Evolutionary conservation across 2,888 invertebrate genomes (phyloP), one percentile per base, ranked within the genome.

Genomic region (Drosophila mayaguana): DNA sequence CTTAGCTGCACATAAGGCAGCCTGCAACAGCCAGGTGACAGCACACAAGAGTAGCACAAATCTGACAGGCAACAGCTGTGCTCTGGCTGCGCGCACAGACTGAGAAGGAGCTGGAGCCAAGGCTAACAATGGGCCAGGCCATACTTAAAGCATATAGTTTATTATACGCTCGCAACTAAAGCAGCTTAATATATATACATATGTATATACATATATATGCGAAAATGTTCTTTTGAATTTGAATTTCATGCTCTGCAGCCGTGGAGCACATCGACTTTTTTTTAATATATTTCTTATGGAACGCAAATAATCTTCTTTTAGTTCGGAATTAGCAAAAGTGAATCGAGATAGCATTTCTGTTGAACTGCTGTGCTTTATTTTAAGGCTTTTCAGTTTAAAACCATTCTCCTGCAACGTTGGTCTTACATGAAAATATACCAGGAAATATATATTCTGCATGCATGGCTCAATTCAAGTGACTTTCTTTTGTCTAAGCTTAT

Each of bases 31-130:
- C 54, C 46, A 72, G 71, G 57, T 63, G 51, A 54, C 71, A 48
- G 32, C 42, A 46, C 53, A 46, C 34, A 22, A 45, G 22, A 59
- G 55, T 54, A 60, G 42, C 28, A 43, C 36, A 72, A 54, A 56
- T 60, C 61, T 62, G 59, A 60, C 73, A 56, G 62, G 43, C 63
- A 72, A 72, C 40, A 46, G 46, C 67, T 55, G 46, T 22, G 46
- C 46, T 46, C 20, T 36, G 12, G 12, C 9, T 36, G 12, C 32
- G 43, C 65, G 25, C 42, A 56, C 28, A 50, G 6, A 0, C n/a
- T 12, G 22, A 40, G n/a, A 12, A 16, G 22, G 20, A 5, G 38
- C 53, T 34, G 40, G 20, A 56, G 57, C 68, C 68, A 67, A 40
- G 12, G 34, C 34, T 34, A 59, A 59, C 57, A 61, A 48, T 66